Evolutionary conservation across 2,113 vertebrate species (phyloP).

Genomic region (Zosterops japonicus): DNA sequence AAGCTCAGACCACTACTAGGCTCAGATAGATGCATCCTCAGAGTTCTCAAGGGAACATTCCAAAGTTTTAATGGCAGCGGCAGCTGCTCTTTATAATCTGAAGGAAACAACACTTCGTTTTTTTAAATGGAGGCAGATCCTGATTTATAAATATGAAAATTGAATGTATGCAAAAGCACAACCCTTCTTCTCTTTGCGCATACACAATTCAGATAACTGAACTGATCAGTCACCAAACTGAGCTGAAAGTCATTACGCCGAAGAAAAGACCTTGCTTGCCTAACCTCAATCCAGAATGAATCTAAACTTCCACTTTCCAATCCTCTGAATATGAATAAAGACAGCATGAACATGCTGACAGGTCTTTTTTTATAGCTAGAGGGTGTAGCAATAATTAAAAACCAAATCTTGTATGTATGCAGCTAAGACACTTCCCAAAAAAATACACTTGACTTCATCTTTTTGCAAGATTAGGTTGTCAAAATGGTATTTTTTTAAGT

Average conservation of each 20-base stretch:
- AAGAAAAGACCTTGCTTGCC: conserved; percentile 47
- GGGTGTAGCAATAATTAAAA: conserved; percentile 69
- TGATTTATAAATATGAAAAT: conserved; percentile 62
- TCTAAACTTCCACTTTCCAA: conserved; percentile 30
- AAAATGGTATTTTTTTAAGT: conserved; percentile 49
- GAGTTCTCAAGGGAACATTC: conserved; percentile 52
- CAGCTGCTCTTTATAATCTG: conserved; percentile 55
- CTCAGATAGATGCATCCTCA: conserved; percentile 34
- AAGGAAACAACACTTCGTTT: conserved; percentile 32
- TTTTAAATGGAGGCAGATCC: conserved; percentile 38
- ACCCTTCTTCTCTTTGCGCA: not conserved
- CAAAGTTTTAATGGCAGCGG: conserved; percentile 45
- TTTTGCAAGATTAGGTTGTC: conserved; percentile 54
- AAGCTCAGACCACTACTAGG: conserved; percentile 28
- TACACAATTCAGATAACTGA: conserved; percentile 37
- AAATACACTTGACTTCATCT: conserved; percentile 29
- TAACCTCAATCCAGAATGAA: conserved; percentile 45
- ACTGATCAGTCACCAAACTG: conserved; percentile 46
- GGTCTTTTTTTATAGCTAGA: conserved; percentile 54
- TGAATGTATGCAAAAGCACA: conserved; percentile 45
- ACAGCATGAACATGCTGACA: not conserved
- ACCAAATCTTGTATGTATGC: conserved; percentile 27
- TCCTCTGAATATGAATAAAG: conserved; percentile 18
- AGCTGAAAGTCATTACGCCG: conserved; percentile 12
- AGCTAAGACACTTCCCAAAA: conserved; percentile 17